phyloP scores from a whole-genome alignment of 2,113 vertebrate genomes.

The Murina feae region DNA sequence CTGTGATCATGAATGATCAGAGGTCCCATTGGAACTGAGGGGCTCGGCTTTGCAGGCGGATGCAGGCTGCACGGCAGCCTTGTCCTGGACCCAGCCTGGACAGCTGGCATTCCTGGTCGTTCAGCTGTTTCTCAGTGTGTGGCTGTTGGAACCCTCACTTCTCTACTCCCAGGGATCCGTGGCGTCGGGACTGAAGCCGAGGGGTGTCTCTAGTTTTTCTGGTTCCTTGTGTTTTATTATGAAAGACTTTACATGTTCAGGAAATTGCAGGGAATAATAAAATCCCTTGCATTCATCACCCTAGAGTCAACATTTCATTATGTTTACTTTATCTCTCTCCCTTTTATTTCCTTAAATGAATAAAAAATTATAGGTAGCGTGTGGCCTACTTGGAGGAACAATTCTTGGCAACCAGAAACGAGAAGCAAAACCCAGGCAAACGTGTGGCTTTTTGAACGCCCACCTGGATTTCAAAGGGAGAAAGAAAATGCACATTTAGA shows the following conservation, averaged over 20 bases:
- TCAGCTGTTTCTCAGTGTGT: neutral
- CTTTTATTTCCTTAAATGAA: constrained; percentile 21
- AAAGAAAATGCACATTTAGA: neutral
- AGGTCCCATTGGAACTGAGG: neutral
- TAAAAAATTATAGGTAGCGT: neutral
- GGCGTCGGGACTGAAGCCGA: neutral
- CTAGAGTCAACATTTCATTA: neutral
- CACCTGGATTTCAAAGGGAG: neutral
- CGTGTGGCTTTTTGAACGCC: neutral
- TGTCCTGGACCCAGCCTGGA: too few species aligned
- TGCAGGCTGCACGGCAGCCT: too few species aligned
- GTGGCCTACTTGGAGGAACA: neutral
- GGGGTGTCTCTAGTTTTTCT: neutral
- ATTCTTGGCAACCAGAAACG: neutral
- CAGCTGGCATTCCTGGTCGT: neutral
- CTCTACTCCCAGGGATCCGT: neutral
- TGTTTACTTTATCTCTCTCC: neutral
- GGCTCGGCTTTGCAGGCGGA: neutral
- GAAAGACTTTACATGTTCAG: neutral
- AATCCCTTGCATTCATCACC: neutral
- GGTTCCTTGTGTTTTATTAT: neutral
- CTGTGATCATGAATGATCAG: neutral
- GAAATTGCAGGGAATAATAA: neutral
- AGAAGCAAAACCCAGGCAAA: neutral
- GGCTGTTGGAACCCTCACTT: neutral